Conservation (phyloP, 1,140 invertebrate species). For the Trichomalopsis sarcophagae region DNA sequence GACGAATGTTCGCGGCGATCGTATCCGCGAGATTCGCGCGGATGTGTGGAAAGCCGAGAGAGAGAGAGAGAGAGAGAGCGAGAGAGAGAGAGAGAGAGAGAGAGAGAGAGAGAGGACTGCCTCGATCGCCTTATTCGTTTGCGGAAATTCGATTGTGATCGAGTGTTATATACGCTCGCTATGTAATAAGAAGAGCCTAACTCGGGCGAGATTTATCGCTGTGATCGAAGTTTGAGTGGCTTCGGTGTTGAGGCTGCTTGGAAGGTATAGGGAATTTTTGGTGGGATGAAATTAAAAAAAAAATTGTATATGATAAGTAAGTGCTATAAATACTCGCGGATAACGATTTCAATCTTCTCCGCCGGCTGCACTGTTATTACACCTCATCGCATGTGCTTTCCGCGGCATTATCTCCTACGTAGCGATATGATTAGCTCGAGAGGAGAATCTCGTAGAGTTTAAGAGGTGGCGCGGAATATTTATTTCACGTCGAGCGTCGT, state of each 20-base stretch:
- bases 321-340: background rate
- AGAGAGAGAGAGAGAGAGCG: too few species aligned
- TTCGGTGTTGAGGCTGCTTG: background rate
- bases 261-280: background rate
- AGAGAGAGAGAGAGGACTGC: too few species aligned
- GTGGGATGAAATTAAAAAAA: background rate
- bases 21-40: background rate
- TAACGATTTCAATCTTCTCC: background rate
- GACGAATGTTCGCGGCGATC: conserved; percentile 44
- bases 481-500: background rate
- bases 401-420: background rate
- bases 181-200: background rate
- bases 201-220: background rate
- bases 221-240: background rate
- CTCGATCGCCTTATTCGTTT: background rate
- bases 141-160: background rate
- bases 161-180: background rate
- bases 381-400: conserved; percentile 4
- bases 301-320: background rate
- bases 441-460: background rate
- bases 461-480: background rate
- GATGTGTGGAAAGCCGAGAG: background rate
- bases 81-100: too few species aligned
- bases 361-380: background rate
- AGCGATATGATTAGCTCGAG: background rate